Base-by-base conservation (phyloP, 2,797 vertebrate genomes). In the Cynodonichthys magdalenae region DNA sequence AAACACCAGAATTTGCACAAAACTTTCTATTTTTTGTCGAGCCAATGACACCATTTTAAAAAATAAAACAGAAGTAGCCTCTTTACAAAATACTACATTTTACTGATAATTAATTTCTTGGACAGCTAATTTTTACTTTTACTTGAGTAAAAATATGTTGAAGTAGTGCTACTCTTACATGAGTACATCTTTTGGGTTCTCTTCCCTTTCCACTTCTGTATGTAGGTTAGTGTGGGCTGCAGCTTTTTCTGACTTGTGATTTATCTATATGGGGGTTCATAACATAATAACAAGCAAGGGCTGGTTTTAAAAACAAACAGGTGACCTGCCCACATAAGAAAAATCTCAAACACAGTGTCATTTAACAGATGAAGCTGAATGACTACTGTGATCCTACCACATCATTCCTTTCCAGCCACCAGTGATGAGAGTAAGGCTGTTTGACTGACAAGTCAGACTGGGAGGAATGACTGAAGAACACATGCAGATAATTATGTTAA, bases 261-360 rank as follows among this genome's bases (percentile, higher is more conserved):
- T 72, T 74, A 69, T 83, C 74, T 71, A 56, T 57, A 55, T 44
- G 12, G 60, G 42, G 53, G 62, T 64, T 79, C 66, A 71, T 36
- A 71, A 67, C 50, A 63, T 74, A 80, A 85, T 86, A 85, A 86
- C 77, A 83, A 66, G 82, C 50, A 52, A 65, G 59, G 17, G 61
- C 77, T 54, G 64, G 66, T 75, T 71, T 66, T 62, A 51, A 77
- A 86, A 87, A 83, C 73, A 87, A 82, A 83, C 77, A 84, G 62
- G 59, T 66, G 69, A 89, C 68, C 56, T 71, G 48, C 61, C 70
- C 65, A 74, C 77, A 74, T 81, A 54, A 81, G 63, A 44, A 41
- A 6, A 31, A 17, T 68, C 19, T 66, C 54, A 66, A 70, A 53
- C 39, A 52, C 24, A 53, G 53, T 2, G 36, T 39, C 11, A 10